Base-by-base conservation (phyloP, 2,888 invertebrate genomes). In the Salticus scenicus region DNA sequence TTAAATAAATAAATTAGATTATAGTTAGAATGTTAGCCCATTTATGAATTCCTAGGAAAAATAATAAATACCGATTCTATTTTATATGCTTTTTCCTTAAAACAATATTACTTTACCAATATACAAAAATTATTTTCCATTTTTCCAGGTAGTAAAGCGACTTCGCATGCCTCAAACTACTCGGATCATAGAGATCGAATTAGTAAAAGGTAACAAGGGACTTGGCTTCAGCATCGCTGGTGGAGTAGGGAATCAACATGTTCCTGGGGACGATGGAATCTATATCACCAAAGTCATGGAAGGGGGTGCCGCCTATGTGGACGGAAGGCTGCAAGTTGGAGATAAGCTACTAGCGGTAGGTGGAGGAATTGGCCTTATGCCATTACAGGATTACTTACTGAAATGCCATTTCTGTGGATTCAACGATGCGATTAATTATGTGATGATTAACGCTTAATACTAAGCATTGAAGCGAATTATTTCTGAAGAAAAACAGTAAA, bases 171-270 rank as follows among this genome's bases (percentile, higher is more conserved):
- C 71, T 0, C 73, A 69, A 14, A 42, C 71, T 8, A 71, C 69
- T 24, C 42, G 83, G 10, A 33, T 81, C 24, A 47, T 86, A 31
- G 77, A 78, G 70, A 81, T 87, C n/a, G 87, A 81, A 33, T 42
- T 87, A 8, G 33, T 82, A n/a, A 87, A 90, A 88, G 96, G 97
- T 74, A 95, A 95, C 88, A 95, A 97, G n/a, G 99, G 99, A 17
- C 94, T 99, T 88, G 98, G 98, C 30, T 98, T 99, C 93, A 98
- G 98, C 91, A 99, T 99, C 92, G 98, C 99, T 80, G 99, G 99
- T 71, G 99, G 98, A 89, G 96, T 95, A 31, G 98, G 99, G 92
- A 98, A 98, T 93, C 98, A 98, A 24, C 98, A 98, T 92, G 88
- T 90, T 28, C 88, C 90, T 87, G 98, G 97, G 88, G 98, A 98